A percentile compares a stretch with the other conserved stretches of the same genome.
Conservation (phyloP, 2,797 vertebrate species). For the Tauraco hartlaubi region DNA sequence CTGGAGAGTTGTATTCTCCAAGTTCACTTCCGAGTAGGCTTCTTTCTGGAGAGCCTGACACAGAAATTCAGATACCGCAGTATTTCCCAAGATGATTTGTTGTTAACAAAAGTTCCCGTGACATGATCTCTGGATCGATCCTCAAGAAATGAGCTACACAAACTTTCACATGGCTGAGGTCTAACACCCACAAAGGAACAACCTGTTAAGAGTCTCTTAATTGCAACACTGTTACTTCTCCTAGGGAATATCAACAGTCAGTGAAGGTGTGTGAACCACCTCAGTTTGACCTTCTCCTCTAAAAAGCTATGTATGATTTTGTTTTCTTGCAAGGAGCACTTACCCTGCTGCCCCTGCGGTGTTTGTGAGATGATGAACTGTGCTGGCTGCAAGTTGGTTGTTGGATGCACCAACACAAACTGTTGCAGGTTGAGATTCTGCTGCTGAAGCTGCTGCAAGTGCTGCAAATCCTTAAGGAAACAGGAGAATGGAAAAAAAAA, state of each 20-base stretch:
- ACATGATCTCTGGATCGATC: neutral
- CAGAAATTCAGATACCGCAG: neutral
- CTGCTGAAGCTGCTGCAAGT: constrained; percentile 93
- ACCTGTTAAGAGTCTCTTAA: neutral
- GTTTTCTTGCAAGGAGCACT: constrained; percentile 53
- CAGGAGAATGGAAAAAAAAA: fast-evolving
- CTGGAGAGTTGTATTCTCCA: neutral
- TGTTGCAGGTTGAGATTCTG: constrained; percentile 97
- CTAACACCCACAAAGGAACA: neutral
- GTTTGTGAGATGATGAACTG: constrained; percentile 99
- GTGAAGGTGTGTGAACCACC: neutral
- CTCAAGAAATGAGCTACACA: neutral
- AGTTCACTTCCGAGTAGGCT: neutral
- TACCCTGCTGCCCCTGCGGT: constrained; percentile 95
- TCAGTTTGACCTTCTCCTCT: neutral
- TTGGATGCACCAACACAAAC: constrained; percentile 97
- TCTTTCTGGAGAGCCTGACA: neutral
- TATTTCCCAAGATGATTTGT: neutral
- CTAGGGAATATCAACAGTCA: neutral
- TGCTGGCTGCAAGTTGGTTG: constrained; percentile 91
- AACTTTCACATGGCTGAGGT: neutral
- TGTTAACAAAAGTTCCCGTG: neutral
- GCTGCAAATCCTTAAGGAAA: constrained; percentile 85
- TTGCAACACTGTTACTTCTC: neutral
- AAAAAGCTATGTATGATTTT: neutral